Conservation (phyloP, 2,797 vertebrate species). For the Clamator glandarius region DNA sequence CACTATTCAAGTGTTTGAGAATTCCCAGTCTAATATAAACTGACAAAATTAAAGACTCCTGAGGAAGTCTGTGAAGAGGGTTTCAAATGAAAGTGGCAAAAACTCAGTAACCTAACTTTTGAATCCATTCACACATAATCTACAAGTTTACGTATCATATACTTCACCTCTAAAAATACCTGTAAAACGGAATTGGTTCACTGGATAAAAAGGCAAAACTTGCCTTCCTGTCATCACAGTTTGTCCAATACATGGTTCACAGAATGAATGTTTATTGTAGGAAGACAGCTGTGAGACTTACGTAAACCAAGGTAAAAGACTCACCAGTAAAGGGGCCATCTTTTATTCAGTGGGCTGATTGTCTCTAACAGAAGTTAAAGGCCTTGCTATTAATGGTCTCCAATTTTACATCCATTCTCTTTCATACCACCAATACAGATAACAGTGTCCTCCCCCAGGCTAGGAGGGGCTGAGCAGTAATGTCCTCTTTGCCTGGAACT, state of each 20-base stretch:
- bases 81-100: neutral
- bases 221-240: neutral
- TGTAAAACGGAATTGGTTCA: neutral
- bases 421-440: neutral
- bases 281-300: neutral
- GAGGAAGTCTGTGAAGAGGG: neutral
- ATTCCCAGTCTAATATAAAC: neutral
- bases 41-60: neutral
- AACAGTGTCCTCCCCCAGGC: neutral
- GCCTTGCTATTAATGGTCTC: neutral
- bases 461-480: neutral
- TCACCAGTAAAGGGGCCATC: neutral
- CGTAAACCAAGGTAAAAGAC: neutral
- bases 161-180: neutral
- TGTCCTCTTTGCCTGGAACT: too few relatives aligned
- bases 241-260: neutral
- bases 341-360: neutral
- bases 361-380: neutral
- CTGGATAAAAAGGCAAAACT: neutral
- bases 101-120: neutral
- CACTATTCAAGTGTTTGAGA: neutral
- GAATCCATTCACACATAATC: neutral
- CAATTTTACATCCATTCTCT: neutral
- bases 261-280: neutral
- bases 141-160: neutral